Evolutionary conservation across 1,140 invertebrate genomes (phyloP), one percentile per base, ranked within the genome.

Genomic region (Eriosoma lanigerum): DNA sequence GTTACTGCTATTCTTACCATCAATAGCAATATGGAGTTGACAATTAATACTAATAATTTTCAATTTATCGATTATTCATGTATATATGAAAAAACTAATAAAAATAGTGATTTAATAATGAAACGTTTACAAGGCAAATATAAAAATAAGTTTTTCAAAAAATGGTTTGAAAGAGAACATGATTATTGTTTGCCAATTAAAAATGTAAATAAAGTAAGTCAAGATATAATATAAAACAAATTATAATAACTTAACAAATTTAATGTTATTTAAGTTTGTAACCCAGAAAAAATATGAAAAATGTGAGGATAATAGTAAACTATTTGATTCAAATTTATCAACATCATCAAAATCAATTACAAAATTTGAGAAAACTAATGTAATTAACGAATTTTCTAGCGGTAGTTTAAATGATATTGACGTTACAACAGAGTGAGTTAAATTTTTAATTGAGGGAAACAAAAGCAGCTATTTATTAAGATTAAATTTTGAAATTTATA

Each of bases 151-250:
- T 26, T 60, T 12, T 21, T 78, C 21, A 78, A 78, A 0, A 62
- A 60, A 48, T 78, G 75, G 56, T 62, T 78, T 29, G 21, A 46
- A 26, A 78, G 26, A 29, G 75, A 78, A 62, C 75, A 78, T 46
- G 56, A 78, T 78, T 78, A 78, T 46, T 78, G 75, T 78, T 78
- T 78, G 10, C 75, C 75, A 26, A 44, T 26, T 38, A 26, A 62
- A 29, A 76, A 44, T 26, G n/a, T 0, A 60, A 24, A 13, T 26
- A 26, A 62, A 48, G 75, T 78, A 48, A 46, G 29, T 4, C 32
- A 4, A 38, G 32, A 38, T 8, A 38, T 38, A 38, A 38, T 38
- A 3, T 38, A 38, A 38, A 38, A 3, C 32, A 4, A 38, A 38
- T 38, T 38, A 4, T 38, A 38, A 38, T 4, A 3, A 38, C 3